Evolutionary conservation across 2,113 vertebrate genomes (phyloP).

Genomic region (Apaloderma vittatum): DNA sequence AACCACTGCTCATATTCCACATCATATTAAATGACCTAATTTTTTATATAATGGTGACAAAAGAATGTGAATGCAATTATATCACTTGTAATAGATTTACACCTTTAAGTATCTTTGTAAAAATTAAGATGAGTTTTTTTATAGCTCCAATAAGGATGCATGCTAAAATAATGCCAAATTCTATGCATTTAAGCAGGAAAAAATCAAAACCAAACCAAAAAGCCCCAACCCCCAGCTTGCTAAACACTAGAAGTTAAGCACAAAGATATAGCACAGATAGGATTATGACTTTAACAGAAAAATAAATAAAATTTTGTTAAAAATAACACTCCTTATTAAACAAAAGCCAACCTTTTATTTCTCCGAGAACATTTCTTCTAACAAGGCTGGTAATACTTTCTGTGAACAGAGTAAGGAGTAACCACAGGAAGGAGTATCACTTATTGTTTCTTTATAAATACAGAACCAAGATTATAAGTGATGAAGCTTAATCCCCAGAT

Average conservation of each 20-base stretch:
- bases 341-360: not conserved
- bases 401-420: not conserved
- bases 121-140: not conserved
- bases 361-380: not conserved
- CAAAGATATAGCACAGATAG: not conserved
- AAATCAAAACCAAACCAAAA: not conserved
- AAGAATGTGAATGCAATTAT: not conserved
- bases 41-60: not conserved
- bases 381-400: not conserved
- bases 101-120: not conserved
- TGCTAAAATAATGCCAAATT: not conserved
- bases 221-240: not conserved
- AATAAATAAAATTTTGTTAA: not conserved
- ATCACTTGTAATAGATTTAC: not conserved
- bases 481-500: not conserved
- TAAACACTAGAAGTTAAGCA: not conserved
- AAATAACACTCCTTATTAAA: not conserved
- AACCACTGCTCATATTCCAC: not conserved
- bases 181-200: not conserved
- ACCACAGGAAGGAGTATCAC: not conserved
- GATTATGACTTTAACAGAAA: not conserved
- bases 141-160: not conserved
- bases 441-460: not conserved
- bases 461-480: not conserved
- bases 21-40: fast-evolving